These are phyloP conservation scores for Crocidura indochinensis DNA, from an alignment of 2,797 vertebrate genomes.

Conservation along the genomic window DNA sequence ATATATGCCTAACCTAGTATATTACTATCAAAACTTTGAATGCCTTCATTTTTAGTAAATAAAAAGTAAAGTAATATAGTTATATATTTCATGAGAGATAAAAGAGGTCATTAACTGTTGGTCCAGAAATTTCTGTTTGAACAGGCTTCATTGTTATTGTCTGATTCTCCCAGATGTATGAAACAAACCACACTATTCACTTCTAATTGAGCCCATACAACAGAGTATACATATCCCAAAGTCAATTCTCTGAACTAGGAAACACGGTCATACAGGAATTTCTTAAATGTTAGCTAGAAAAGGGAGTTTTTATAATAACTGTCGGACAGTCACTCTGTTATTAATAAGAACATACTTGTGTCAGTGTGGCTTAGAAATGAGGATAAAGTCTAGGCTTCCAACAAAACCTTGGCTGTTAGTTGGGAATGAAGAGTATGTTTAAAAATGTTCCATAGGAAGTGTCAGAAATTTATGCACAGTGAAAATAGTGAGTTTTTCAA, in stretches of 20 bases:
- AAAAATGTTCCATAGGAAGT: not conserved
- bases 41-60: constrained; percentile 30
- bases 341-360: not conserved
- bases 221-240: not conserved
- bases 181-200: constrained; percentile 16
- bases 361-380: not conserved
- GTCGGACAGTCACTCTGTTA: not conserved
- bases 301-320: not conserved
- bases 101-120: constrained; percentile 24
- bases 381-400: not conserved
- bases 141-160: not conserved
- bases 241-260: not conserved
- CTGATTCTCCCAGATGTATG: constrained; percentile 22
- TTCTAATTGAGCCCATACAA: constrained; percentile 1
- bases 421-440: not conserved
- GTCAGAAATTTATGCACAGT: not conserved
- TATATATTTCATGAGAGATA: constrained; percentile 24
- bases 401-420: not conserved
- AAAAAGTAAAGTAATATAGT: constrained; percentile 52
- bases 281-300: not conserved
- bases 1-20: not conserved
- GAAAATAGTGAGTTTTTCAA: not conserved
- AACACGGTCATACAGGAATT: not conserved
- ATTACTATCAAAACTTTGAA: not conserved
- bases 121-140: constrained; percentile 57